Evolutionary conservation across 2,113 vertebrate species (phyloP).

Genomic region (Tylochromis polylepis): DNA sequence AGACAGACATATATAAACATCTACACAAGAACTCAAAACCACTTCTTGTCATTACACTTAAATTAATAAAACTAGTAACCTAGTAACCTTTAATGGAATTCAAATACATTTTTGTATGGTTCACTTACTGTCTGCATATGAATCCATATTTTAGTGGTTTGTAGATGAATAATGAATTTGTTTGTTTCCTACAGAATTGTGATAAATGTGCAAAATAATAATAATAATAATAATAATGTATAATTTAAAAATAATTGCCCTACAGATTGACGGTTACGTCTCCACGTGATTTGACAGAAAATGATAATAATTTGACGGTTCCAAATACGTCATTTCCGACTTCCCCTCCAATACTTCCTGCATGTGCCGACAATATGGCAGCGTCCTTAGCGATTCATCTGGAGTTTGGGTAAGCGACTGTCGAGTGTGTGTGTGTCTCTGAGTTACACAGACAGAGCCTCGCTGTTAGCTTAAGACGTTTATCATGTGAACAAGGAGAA

Average conservation of each 20-base stretch:
- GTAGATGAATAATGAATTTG: neutral
- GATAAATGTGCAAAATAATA: neutral
- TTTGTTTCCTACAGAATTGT: neutral
- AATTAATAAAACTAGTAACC: neutral
- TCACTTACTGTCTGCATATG: neutral
- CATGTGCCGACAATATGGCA: slow-evolving; percentile 79
- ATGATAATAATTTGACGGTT: neutral
- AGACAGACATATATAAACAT: neutral
- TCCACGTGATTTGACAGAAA: neutral
- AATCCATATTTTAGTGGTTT: neutral
- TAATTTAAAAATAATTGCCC: neutral
- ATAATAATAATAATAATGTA: neutral
- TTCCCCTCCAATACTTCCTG: slow-evolving; percentile 39
- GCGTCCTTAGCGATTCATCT: slow-evolving; percentile 82
- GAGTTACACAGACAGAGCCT: neutral
- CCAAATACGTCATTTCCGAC: slow-evolving; percentile 48
- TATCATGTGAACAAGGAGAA: neutral
- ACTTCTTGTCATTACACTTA: neutral
- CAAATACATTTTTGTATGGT: neutral
- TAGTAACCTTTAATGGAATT: neutral
- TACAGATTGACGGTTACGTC: neutral
- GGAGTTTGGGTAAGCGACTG: slow-evolving; percentile 87
- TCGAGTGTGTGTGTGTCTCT: neutral
- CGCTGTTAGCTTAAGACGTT: neutral
- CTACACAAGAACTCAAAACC: neutral